A percentile compares a stretch with the other conserved stretches of the same genome.
These are phyloP conservation scores for Cybosia mesomella DNA, from an alignment of 2,888 invertebrate genomes.

Conservation along the genomic window DNA sequence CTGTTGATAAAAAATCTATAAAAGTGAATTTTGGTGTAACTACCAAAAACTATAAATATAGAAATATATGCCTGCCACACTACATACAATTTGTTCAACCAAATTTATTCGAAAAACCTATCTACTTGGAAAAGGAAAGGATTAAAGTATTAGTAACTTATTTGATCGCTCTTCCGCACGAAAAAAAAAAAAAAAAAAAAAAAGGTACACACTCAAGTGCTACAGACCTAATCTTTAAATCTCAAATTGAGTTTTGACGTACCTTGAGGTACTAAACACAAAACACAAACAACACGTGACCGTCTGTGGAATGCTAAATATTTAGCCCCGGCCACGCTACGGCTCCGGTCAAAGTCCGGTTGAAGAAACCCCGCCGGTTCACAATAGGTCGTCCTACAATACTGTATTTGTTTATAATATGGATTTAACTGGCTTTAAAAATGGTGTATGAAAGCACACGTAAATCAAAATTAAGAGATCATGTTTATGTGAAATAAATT, in stretches of 20 bases:
- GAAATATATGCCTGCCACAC: background rate
- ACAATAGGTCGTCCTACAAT: conserved; percentile 24
- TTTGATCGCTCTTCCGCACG: background rate
- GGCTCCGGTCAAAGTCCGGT: conserved; percentile 9
- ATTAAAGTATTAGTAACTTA: background rate
- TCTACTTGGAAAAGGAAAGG: background rate
- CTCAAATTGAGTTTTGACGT: background rate
- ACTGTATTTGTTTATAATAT: conserved; percentile 24
- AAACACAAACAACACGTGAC: background rate
- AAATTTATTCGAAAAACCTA: background rate
- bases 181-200: too few species aligned
- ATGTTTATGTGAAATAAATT: background rate
- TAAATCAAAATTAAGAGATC: conserved; percentile 9
- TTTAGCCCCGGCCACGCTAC: background rate
- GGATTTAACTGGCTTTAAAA: conserved; percentile 12
- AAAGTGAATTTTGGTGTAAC: too few species aligned
- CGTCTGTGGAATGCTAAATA: conserved; percentile 2
- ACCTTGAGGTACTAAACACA: background rate
- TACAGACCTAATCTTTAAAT: background rate
- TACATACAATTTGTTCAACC: background rate
- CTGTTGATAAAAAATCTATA: too few species aligned
- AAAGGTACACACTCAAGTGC: background rate
- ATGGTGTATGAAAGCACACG: conserved; percentile 8
- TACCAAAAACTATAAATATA: too few species aligned
- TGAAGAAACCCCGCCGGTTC: conserved; percentile 30